Base-by-base conservation (phyloP, 2,113 vertebrate species). In the Ammodramus savannarum region DNA sequence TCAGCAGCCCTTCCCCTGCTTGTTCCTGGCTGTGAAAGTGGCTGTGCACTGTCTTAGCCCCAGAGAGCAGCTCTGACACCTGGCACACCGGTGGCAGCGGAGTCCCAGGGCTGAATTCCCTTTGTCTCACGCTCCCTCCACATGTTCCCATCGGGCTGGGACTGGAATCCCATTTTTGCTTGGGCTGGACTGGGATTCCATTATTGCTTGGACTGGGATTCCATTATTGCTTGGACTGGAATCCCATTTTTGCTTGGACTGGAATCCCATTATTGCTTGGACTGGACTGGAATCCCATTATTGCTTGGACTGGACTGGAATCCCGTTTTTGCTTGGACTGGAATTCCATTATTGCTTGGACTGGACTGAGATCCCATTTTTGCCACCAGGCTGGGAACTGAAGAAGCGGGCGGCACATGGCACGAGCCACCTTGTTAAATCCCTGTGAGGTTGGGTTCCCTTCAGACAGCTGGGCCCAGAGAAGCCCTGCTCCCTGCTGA, bases 241-340 rank as follows among this genome's bases (percentile, higher is more conserved):
- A 20, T 87, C 85, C 48, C 44, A 13, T 89, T 96, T 97, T 95
- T 96, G 79, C 92, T 94, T 81, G 90, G 87, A 57, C 19, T 57
- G 76, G 51, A 87, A 20, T 89, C 87, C 48, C 46, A 16, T 89
- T 96, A 97, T 95, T 96, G 79, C 92, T 39, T 39, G 39, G 39
- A 39, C 39, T 39, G 39, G 38, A 38, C 38, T 38, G 38, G 38
- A 38, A 38, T 38, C 10, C 38, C 38, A 38, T 38, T 38, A 10
- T 38, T 39, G 39, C 39, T 46, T 46, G 44, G 87, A 55, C 17
- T 57, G 74, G 54, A 87, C 17, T 57, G 74, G 54, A 87, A 20
- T 87, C 89, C 46, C 44, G 12, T 89, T 96, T 97, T 95, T 95
- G 81, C 90, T 25, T 48, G 48, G 88, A 58, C 16, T 52, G 76